Evolutionary conservation across 1,140 invertebrate genomes (phyloP), one percentile per base, ranked within the genome.

Genomic region (Chironomus striatipennis): DNA sequence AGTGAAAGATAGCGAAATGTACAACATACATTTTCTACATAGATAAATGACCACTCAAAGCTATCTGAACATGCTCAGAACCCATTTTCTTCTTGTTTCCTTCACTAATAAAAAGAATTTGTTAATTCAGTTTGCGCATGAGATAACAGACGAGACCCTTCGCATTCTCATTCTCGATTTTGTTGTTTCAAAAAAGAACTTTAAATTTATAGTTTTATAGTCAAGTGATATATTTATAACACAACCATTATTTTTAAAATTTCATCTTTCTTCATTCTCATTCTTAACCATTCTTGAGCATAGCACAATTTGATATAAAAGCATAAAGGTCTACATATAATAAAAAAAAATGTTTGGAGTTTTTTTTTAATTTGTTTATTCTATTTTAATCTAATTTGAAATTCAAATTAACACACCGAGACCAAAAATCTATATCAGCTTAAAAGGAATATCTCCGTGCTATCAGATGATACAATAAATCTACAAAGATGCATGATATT

Each of bases 351-450:
- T 15, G 15, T 57, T 57, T 57, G 5, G 10, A 70, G 18, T 20
- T 18, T 70, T 70, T 6, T 18, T 70, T 70, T 70, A 70, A 70
- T 70, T 70, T 70, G 65, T 70, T 70, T 70, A 70, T 70, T 70
- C 65, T 70, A 70, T 70, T 70, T 70, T 70, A 70, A 70, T 70
- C 65, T 70, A 70, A 70, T 70, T 70, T 20, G 18, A 70, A 70
- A 70, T 70, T 70, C 18, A 70, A 70, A 70, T 70, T 20, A 70
- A 70, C 65, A 70, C 65, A 12, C 47, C 47, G 47, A 10, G 9
- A 12, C 47, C 9, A 10, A 12, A 57, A 57, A 57, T 57, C 47
- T n/a, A n/a, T n/a, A n/a, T n/a, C n/a, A 7, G 7, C 47, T 57
- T 57, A 57, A 10, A 57, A 57, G 7, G 24, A 34, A 34, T 34